phyloP scores from a whole-genome alignment of 1,140 invertebrate genomes.

The Coelopa frigida region DNA sequence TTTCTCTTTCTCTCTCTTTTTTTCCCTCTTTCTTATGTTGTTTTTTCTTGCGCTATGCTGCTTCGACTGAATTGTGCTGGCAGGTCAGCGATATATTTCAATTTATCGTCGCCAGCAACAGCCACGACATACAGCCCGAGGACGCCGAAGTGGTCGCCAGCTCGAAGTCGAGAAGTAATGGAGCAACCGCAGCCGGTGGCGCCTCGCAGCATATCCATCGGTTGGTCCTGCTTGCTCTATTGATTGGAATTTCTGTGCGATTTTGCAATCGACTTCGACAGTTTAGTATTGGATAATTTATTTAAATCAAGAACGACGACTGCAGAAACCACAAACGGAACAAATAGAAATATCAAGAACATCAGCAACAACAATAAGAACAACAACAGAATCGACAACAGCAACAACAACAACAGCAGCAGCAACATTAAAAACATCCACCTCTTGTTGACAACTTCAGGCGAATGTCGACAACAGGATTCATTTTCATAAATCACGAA shows the following conservation, averaged over 20 bases:
- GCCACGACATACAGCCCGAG: slow-evolving; percentile 35
- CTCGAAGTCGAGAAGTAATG: slow-evolving; percentile 41
- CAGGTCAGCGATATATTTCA: slow-evolving; percentile 59
- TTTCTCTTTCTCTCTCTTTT: slow-evolving; percentile 10
- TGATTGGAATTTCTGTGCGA: neutral
- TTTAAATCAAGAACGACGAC: too few species aligned
- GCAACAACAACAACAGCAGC: slow-evolving; percentile 1
- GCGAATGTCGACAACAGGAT: too few species aligned
- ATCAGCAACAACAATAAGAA: neutral
- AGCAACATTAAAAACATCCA: too few species aligned
- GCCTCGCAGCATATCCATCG: neutral
- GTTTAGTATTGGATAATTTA: slow-evolving; percentile 8
- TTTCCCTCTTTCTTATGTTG: slow-evolving; percentile 7
- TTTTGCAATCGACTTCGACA: slow-evolving; percentile 4
- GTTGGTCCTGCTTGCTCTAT: neutral
- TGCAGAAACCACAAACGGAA: neutral
- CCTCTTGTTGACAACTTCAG: too few species aligned
- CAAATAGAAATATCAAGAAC: neutral
- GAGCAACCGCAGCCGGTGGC: slow-evolving; percentile 1
- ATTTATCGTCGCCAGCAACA: slow-evolving; percentile 50
- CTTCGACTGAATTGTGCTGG: neutral
- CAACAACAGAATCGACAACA: neutral
- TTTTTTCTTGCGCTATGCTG: slow-evolving; percentile 5
- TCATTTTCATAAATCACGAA: too few species aligned
- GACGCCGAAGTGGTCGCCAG: slow-evolving; percentile 43